phyloP scores from a whole-genome alignment of 1,140 invertebrate genomes.

The Rhysida immarginata region DNA sequence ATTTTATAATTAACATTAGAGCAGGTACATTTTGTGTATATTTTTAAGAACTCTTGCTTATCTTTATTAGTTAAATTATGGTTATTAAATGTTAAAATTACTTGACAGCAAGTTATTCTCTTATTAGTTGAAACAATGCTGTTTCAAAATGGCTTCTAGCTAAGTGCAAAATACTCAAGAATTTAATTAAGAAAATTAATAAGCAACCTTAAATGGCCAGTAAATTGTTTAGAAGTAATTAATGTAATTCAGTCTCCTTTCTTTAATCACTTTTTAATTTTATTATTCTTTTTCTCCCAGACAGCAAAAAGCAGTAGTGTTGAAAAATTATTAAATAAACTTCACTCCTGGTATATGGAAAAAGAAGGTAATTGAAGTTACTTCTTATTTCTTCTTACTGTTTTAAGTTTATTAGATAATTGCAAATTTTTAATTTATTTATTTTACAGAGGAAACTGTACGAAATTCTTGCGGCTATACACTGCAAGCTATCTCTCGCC shows the following conservation, averaged over 20 bases:
- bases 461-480: slow-evolving; percentile 58
- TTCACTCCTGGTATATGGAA: slow-evolving; percentile 63
- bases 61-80: no score
- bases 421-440: neutral
- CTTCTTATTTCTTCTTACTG: neutral
- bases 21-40: no score
- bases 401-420: neutral
- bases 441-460: slow-evolving; percentile 42
- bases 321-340: slow-evolving; percentile 65
- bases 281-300: slow-evolving; percentile 25
- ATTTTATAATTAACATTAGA: no score
- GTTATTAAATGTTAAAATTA: no score
- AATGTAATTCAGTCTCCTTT: neutral
- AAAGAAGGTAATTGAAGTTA: slow-evolving; percentile 36
- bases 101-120: neutral
- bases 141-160: neutral
- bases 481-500: slow-evolving; percentile 61
- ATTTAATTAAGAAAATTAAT: neutral
- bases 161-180: neutral
- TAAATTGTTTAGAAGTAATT: neutral
- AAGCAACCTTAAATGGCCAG: neutral
- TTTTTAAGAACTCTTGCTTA: no score
- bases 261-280: neutral
- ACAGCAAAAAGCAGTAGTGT: slow-evolving; percentile 72
- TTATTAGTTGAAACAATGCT: neutral